These are phyloP conservation scores for Elgonia sp. DNA, from an alignment of 2,888 invertebrate genomes.

Conservation along the genomic window DNA sequence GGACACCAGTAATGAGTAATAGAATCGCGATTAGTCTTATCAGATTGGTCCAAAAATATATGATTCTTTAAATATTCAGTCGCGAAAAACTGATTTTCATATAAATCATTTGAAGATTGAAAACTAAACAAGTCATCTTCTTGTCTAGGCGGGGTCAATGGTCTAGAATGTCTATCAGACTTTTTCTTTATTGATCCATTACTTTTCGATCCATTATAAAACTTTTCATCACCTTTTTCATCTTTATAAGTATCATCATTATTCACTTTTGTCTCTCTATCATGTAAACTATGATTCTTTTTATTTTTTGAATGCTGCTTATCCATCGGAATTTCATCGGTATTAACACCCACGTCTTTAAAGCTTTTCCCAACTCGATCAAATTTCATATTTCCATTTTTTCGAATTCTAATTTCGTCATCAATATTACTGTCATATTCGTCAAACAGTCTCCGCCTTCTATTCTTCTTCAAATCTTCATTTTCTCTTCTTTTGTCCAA, in stretches of 20 bases:
- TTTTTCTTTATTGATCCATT: constrained; percentile 60
- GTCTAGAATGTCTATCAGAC: constrained; percentile 82
- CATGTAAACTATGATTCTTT: background rate
- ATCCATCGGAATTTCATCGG: constrained; percentile 42
- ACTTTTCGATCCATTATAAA: constrained; percentile 22
- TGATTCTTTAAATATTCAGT: constrained; percentile 80
- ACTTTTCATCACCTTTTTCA: background rate
- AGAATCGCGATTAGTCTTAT: constrained; percentile 50
- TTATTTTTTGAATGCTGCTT: background rate
- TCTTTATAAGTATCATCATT: background rate
- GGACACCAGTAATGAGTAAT: background rate
- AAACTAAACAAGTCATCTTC: constrained; percentile 55
- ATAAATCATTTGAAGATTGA: constrained; percentile 80
- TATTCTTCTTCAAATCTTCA: constrained; percentile 50
- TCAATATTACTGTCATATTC: constrained; percentile 45
- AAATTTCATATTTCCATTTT: constrained; percentile 77
- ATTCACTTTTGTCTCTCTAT: background rate
- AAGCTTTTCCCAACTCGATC: constrained; percentile 76
- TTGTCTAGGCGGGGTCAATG: constrained; percentile 82
- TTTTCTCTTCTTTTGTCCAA: constrained; percentile 77
- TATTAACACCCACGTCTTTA: constrained; percentile 65
- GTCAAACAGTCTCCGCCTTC: constrained; percentile 67
- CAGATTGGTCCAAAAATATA: constrained; percentile 65
- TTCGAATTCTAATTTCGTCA: constrained; percentile 74
- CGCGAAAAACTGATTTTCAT: constrained; percentile 82